Base-by-base conservation (phyloP, 2,888 invertebrate species). In the Mesorhabditis belari region DNA sequence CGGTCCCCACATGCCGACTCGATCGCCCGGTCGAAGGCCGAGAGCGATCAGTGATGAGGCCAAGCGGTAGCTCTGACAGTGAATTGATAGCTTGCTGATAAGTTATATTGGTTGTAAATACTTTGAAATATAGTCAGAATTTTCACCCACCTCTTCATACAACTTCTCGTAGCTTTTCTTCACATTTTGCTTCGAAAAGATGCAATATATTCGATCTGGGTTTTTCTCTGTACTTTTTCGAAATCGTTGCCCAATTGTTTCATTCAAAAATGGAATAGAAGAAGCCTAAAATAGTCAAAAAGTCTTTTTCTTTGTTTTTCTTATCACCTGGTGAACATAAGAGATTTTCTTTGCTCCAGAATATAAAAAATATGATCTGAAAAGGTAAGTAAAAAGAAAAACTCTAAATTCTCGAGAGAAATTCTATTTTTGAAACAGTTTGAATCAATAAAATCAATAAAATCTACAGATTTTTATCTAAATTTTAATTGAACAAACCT, bases 1-100 rank as follows among this genome's bases (percentile, higher is more conserved):
- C 0, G 90, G 89, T 0, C 88, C 87, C 88, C 89, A 90, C 21
- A 91, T 83, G 0, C 88, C 90, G 2, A 91, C 77, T 6, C 88
- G 82, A 77, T 91, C 90, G 0, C 89, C 89, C 21, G 81, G 84
- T 58, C 85, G 77, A 12, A 90, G 75, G 0, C 60, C 60, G 26
- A 60, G 29, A 5, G 50, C 49, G 60, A 60, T 55, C 27, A 60
- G 51, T 19, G 60, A 55, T 21, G 55, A 55, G n/a, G 60, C 60
- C 49, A 60, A 51, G 3, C n/a, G 27, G 28, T 51, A 51, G n/a
- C 55, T 21, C 57, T 57, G 9, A 25, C 23, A 19, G 19, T 54
- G 17, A 54, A 9, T 1, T 9, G 19, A 2, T n/a, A 19, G 17
- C 1, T 50, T 9, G 9, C 9, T n/a, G 51, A 50, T n/a, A 2